Evolutionary conservation across 1,140 invertebrate genomes (phyloP), one percentile per base, ranked within the genome.

Genomic region (Drosophila kohkoa): DNA sequence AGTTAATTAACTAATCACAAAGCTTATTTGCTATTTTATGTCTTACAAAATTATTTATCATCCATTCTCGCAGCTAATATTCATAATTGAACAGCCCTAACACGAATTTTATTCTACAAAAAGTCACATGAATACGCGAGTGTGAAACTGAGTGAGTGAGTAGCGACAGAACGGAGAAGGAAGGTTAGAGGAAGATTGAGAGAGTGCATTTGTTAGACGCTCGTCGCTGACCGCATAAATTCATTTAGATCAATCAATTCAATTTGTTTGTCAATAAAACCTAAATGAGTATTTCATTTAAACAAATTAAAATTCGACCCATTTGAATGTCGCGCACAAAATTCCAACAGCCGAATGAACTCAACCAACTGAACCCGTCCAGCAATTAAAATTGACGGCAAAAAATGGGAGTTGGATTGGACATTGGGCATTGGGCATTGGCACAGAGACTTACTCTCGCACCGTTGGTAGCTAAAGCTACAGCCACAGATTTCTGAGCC

Each of bases 201-300:
- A 13, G 32, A 7, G 13, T 1, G 58, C n/a, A 46, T 41, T 52
- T 57, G 64, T 69, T 77, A 68, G 67, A 64, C 46, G 65, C 49
- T 64, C 68, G 66, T 51, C 46, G 79, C 82, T 87, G 78, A 69
- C 54, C 86, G 77, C 80, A 89, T 92, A 92, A 92, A 92, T 92
- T 92, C 91, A 92, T 92, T 92, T 92, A 92, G 89, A 92, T 92
- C 91, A 92, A 92, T 92, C 91, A 92, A 92, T 91, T 92, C 91
- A 92, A 92, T 92, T 92, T 92, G 82, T 92, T 92, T 92, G 91
- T 90, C 91, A 92, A 92, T 92, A 92, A 92, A 83, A 76, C 57
- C 83, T 89, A 87, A 92, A 92, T 92, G 82, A 90, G 82, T 89
- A 92, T 92, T 91, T 91, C 81, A 91, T 91, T 91, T 91, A 91